Evolutionary conservation across 1,140 invertebrate genomes (phyloP).

Genomic region (Lethocerus indicus): DNA sequence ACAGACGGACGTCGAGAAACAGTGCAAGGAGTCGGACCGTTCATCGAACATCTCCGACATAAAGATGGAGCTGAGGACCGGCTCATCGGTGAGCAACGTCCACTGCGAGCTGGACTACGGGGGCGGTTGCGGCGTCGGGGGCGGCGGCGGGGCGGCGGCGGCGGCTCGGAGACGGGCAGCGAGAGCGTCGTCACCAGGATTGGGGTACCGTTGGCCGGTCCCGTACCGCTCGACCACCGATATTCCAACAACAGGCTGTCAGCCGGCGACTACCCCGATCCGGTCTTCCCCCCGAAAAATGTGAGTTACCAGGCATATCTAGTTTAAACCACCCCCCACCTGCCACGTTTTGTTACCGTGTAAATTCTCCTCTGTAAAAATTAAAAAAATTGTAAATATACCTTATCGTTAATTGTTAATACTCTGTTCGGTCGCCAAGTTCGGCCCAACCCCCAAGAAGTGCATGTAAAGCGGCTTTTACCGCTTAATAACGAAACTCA

Average conservation of each 20-base stretch:
- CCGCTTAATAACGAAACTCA: no score
- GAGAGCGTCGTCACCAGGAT: slow-evolving; percentile 28
- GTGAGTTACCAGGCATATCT: slow-evolving; percentile 17
- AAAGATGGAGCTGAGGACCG: slow-evolving; percentile 71
- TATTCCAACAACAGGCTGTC: slow-evolving; percentile 57
- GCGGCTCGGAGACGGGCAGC: slow-evolving; percentile 31
- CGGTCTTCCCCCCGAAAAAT: slow-evolving; percentile 52
- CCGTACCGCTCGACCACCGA: slow-evolving; percentile 40
- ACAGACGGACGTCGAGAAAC: slow-evolving; percentile 48
- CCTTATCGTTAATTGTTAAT: no score
- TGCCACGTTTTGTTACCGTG: no score
- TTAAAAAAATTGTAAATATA: no score
- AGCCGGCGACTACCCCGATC: slow-evolving; percentile 63
- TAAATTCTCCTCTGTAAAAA: no score
- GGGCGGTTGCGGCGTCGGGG: slow-evolving; percentile 30
- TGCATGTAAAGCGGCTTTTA: no score
- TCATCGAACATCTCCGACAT: slow-evolving; percentile 82
- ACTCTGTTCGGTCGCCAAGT: no score
- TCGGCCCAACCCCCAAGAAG: no score
- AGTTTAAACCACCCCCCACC: no score
- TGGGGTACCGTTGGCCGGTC: slow-evolving; percentile 44
- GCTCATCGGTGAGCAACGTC: slow-evolving; percentile 48
- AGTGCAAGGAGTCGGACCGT: slow-evolving; percentile 68
- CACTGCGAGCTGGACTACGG: slow-evolving; percentile 30
- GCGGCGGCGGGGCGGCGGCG: slow-evolving; percentile 29